A percentile compares a stretch with the other conserved stretches of the same genome.
Evolutionary conservation across 1,140 invertebrate species (phyloP).

Genomic region (Linepithema humile): DNA sequence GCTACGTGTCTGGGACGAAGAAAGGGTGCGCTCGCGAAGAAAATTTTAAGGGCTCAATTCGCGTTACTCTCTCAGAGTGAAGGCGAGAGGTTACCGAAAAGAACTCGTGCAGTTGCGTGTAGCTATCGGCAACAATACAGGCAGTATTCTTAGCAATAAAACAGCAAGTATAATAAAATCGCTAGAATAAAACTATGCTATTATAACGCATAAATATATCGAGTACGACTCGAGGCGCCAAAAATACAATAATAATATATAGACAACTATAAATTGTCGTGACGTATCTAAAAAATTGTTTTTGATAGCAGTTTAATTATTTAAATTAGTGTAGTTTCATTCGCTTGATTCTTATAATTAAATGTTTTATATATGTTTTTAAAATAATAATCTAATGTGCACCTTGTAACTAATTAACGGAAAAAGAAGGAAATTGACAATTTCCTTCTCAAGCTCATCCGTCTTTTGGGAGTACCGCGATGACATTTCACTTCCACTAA

Average conservation of each 20-base stretch:
- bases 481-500: constrained; percentile 35
- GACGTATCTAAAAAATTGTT: not conserved
- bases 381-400: not conserved
- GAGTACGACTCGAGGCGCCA: not conserved
- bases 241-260: not conserved
- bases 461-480: constrained; percentile 42
- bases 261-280: not conserved
- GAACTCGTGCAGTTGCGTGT: not conserved
- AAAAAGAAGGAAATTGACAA: not conserved
- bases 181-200: not conserved
- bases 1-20: constrained; percentile 56
- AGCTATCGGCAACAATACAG: constrained; percentile 13
- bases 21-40: constrained; percentile 70
- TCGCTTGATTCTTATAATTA: not conserved
- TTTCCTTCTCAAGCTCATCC: constrained; percentile 48
- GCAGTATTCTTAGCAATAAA: not conserved
- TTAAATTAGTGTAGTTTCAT: not conserved
- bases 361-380: not conserved
- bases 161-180: not conserved
- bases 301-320: not conserved
- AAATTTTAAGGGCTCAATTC: constrained; percentile 64
- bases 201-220: not conserved
- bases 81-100: not conserved
- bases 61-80: constrained; percentile 30
- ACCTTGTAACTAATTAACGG: constrained; percentile 4